These are phyloP conservation scores for Caranx melampygus DNA, from an alignment of 2,113 vertebrate genomes.

Conservation along the genomic window DNA sequence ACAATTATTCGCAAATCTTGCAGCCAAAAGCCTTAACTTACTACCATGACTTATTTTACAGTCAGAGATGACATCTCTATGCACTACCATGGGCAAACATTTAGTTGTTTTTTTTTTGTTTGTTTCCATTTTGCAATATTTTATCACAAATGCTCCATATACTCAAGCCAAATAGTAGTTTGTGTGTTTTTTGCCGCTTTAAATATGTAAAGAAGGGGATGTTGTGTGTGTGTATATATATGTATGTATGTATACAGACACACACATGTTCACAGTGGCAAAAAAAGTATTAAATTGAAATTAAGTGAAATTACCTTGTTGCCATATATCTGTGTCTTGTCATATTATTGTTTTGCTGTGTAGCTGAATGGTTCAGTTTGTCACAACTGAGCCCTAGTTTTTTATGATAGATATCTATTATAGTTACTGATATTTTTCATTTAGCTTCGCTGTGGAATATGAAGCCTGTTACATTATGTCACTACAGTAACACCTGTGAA, in stretches of 20 bases:
- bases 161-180: slow-evolving; percentile 20
- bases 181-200: neutral
- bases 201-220: neutral
- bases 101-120: neutral
- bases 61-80: slow-evolving; percentile 43
- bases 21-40: slow-evolving; percentile 70
- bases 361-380: neutral
- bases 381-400: neutral
- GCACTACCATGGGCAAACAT: slow-evolving; percentile 31
- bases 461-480: slow-evolving; percentile 15
- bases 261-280: too few relatives aligned
- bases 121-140: slow-evolving; percentile 2
- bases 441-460: neutral
- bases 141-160: neutral
- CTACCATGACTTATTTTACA: slow-evolving; percentile 24
- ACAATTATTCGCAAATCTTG: neutral
- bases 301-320: too few relatives aligned
- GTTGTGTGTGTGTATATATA: neutral
- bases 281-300: too few relatives aligned
- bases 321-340: neutral
- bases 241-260: neutral
- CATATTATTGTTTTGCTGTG: neutral
- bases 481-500: neutral
- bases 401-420: neutral
- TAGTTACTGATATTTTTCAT: neutral